Base-by-base conservation (phyloP, 2,888 invertebrate species). In the Helleia helle region DNA sequence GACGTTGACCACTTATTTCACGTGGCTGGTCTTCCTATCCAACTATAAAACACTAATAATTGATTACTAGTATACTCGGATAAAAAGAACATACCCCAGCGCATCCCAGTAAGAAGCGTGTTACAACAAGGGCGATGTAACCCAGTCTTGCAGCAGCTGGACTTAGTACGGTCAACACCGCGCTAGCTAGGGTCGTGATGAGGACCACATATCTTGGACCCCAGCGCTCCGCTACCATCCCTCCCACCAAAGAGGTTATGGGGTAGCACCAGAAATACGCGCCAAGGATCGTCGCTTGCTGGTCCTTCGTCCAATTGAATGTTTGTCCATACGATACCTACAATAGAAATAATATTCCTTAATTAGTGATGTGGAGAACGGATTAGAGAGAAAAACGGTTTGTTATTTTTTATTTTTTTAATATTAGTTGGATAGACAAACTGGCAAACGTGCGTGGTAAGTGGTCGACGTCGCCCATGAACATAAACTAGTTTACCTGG, bases 201-300 rank as follows among this genome's bases (percentile, higher is more conserved):
- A 89, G 86, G 0, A 90, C 86, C 15, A 89, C 87, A 47, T 86
- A 83, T 24, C 88, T 80, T 0, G 88, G 85, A 0, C 90, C 91
- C 66, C 90, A 88, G 43, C 86, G 76, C 62, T 91, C 91, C 0
- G 91, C 89, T n/a, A 90, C 62, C 57, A 88, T 86, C 2, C 91
- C 91, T 0, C 88, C 91, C 0, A 88, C 83, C 43, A 91, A 62
- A 4, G 90, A 90, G 18, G 90, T 89, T 17, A 90, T 52, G 9
- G 89, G 87, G 50, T 91, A 91, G 22, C 90, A 90, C 88, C 90
- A 91, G 59, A 91, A 91, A 54, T 89, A 91, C 0, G 90, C 83
- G 1, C 90, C 90, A 15, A 91, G 65, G 6, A 91, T 86, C 22
- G 87, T 58, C 0, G 89, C 90, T 64, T 91, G 91, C 51, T 89